These are phyloP conservation scores for Leptosomus discolor DNA, from an alignment of 2,113 vertebrate genomes.

Conservation along the genomic window DNA sequence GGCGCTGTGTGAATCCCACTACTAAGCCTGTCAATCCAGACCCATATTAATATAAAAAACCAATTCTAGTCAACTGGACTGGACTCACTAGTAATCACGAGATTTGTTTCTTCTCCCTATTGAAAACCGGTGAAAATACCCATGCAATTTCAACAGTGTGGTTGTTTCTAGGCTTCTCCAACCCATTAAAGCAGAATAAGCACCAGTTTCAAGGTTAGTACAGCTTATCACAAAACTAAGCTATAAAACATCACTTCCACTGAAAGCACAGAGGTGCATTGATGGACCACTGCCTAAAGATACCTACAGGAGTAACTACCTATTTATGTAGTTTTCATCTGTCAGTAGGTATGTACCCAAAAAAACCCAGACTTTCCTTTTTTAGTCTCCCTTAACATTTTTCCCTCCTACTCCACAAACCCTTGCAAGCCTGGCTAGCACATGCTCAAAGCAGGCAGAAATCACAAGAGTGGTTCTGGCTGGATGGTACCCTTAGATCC, in stretches of 20 bases:
- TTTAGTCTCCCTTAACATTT: neutral
- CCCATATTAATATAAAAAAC: neutral
- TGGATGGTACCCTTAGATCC: neutral
- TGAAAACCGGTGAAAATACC: neutral
- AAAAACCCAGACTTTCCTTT: neutral
- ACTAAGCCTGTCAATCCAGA: neutral
- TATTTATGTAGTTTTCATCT: fast-evolving
- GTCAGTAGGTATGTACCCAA: fast-evolving
- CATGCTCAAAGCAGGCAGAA: neutral
- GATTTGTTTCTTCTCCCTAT: neutral
- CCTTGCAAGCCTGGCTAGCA: neutral
- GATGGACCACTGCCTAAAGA: neutral
- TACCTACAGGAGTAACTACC: neutral
- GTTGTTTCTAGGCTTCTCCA: neutral
- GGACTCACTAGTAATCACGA: fast-evolving
- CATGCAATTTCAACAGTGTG: neutral
- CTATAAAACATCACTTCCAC: neutral
- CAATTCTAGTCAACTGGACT: neutral
- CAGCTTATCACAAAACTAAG: neutral
- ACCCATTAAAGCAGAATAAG: neutral
- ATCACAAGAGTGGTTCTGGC: neutral
- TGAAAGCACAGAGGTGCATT: neutral
- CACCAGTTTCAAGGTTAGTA: neutral
- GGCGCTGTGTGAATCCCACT: neutral
- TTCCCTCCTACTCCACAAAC: neutral